Percentiles rank a stretch among this genome's conserved stretches.
phyloP scores from a whole-genome alignment of 2,113 vertebrate genomes.

The Cebidichthys violaceus region DNA sequence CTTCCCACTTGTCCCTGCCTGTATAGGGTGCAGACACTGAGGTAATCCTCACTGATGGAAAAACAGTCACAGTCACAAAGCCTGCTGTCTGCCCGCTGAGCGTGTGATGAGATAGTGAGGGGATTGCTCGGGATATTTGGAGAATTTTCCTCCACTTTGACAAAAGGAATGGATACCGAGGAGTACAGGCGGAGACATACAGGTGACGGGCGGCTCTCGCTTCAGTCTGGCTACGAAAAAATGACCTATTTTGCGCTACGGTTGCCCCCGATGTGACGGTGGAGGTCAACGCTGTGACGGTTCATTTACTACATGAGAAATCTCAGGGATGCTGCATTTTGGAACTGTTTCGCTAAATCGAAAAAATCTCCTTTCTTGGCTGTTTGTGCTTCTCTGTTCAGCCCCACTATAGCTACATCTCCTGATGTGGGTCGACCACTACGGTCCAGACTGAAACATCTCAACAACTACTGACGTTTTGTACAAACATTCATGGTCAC shows the following conservation, averaged over 20 bases:
- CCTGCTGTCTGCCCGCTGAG: constrained; percentile 47
- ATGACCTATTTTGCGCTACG: constrained; percentile 1
- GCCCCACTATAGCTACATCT: background rate
- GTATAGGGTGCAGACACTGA: constrained; percentile 15
- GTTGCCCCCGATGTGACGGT: background rate
- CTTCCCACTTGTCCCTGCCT: background rate
- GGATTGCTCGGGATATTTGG: constrained; percentile 39
- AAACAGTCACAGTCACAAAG: constrained; percentile 55
- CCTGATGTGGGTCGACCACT: background rate
- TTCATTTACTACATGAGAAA: constrained; percentile 16
- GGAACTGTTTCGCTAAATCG: background rate
- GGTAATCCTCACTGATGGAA: constrained; percentile 61
- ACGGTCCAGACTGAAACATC: background rate
- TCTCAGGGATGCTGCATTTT: background rate
- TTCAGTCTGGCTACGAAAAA: constrained; percentile 9
- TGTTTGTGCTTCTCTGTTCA: background rate
- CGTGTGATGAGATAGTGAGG: constrained; percentile 63
- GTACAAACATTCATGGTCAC: background rate
- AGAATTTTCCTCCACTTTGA: constrained; percentile 46
- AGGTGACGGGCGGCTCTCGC: constrained; percentile 27
- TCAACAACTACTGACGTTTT: background rate
- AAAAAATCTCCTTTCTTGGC: background rate
- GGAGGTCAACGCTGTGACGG: background rate
- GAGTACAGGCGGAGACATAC: constrained; percentile 13
- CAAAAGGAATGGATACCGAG: constrained; percentile 27